phyloP scores from a whole-genome alignment of 35 echinoderm and acorn worm genomes.

The Ophioderma brevispina region DNA sequence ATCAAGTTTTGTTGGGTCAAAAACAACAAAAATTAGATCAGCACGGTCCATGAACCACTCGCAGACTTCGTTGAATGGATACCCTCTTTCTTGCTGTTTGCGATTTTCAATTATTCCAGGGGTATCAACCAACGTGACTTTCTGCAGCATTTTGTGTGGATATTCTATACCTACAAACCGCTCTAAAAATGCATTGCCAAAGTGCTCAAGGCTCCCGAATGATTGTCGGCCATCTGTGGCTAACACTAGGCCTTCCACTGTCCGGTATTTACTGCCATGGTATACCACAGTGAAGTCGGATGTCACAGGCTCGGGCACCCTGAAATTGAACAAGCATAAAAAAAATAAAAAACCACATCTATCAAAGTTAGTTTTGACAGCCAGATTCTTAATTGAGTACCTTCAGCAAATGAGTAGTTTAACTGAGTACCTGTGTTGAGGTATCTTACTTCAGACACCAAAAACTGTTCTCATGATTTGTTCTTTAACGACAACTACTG shows the following conservation, averaged over 20 bases:
- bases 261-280: conserved; percentile 58
- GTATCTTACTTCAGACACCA: too few species aligned
- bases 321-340: too few species aligned
- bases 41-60: conserved; percentile 90
- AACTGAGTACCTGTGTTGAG: too few species aligned
- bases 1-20: conserved; percentile 88
- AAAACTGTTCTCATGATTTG: too few species aligned
- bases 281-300: conserved; percentile 84
- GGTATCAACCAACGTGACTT: conserved; percentile 80
- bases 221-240: conserved; percentile 66
- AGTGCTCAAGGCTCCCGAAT: conserved; percentile 64
- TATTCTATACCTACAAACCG: conserved; percentile 61
- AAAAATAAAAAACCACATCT: too few species aligned
- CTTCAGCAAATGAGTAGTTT: too few species aligned
- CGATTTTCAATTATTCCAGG: conserved; percentile 94
- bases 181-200: conserved; percentile 82
- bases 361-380: too few species aligned
- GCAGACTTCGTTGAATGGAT: conserved; percentile 86
- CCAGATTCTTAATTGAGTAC: too few species aligned
- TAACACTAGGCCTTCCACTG: conserved; percentile 77
- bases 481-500: too few species aligned
- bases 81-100: conserved; percentile 80
- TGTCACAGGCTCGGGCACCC: conserved; percentile 84
- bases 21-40: conserved; percentile 85
- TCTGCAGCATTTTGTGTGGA: conserved; percentile 72